Evolutionary conservation across 2,888 invertebrate species (phyloP).

Genomic region (Andrena marginata): DNA sequence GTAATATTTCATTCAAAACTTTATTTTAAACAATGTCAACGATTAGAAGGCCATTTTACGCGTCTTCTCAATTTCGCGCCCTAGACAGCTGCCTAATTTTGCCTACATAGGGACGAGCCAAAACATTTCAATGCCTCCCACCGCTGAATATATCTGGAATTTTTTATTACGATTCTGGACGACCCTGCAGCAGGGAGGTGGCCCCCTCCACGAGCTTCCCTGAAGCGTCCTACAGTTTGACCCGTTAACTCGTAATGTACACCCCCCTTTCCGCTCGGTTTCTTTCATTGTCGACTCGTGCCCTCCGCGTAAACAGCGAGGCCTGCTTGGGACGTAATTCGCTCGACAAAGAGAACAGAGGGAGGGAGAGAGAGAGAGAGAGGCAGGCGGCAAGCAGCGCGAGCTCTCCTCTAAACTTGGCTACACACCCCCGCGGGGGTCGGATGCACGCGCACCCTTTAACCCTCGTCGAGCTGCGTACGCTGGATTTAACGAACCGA

Average conservation of each 20-base stretch:
- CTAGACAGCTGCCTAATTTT: too few relatives aligned
- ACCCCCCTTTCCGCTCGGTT: constrained; percentile 54
- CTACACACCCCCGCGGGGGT: constrained; percentile 22
- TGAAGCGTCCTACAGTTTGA: constrained; percentile 23
- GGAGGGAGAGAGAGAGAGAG: constrained; percentile 36
- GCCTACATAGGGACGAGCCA: too few relatives aligned
- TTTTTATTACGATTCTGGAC: background rate
- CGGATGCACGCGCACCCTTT: constrained; percentile 25
- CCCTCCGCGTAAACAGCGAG: constrained; percentile 45
- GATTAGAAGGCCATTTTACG: too few relatives aligned
- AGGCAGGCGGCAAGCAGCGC: constrained; percentile 16
- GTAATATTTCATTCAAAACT: too few relatives aligned
- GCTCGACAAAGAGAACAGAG: constrained; percentile 39
- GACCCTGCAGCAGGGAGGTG: background rate
- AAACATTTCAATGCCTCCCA: too few relatives aligned
- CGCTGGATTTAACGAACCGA: constrained; percentile 58
- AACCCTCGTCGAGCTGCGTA: constrained; percentile 13
- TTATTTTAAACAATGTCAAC: too few relatives aligned
- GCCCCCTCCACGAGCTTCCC: background rate
- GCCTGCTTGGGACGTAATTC: constrained; percentile 47
- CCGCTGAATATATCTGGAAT: too few relatives aligned
- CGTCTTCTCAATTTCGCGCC: too few relatives aligned
- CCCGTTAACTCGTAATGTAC: constrained; percentile 42
- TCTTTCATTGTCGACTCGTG: constrained; percentile 59
- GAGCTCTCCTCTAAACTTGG: constrained; percentile 31